Base-by-base conservation (phyloP, 2,113 vertebrate genomes). In the Phocoena phocoena region DNA sequence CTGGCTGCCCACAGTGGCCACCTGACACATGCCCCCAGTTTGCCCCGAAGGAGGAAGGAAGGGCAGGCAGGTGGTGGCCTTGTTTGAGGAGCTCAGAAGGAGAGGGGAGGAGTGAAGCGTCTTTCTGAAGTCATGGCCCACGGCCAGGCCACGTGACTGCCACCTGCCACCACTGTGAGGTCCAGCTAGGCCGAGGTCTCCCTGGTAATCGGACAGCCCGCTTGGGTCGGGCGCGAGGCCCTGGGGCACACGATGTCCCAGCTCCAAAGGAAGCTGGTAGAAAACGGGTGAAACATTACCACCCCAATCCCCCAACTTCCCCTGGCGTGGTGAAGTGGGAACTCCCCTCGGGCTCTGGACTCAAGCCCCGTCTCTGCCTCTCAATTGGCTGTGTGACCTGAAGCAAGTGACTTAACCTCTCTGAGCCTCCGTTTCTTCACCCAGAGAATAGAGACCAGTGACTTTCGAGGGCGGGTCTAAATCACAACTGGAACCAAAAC, bases 121-220 rank as follows among this genome's bases (percentile, higher is more conserved):
- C 21, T 47, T 77, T 85, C 33, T 53, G 67, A 76, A 58, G 87
- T 85, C 28, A 3, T 7, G 58, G 44, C 63, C 23, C 5, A 20
- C 10, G 47, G 33, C 47, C 33, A 77, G 92, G 70, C 70, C 80
- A 60, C 0, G 2, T 3, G 21, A 28, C 3, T 26, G 71, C 60
- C 58, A 17, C 58, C 41, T 2, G 33, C 53, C 74, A 63, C 12
- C 15, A 8, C 60, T 15, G 13, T 0, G 70, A 10, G 47, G 88
- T 8, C 11, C 13, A 0, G 6, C 25, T 53, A 3, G 14, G 7
- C 79, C 13, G 3, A 4, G 12, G 1, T 11, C 26, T 28, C 8
- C 58, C 4, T 1, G 10, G 86, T 14, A 4, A 31, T 0, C 0
- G 53, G 70, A 36, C 70, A 6, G 36, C 23, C 36, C 6, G 0